phyloP scores from a whole-genome alignment of 2,888 invertebrate genomes.

The Rhopalosiphum nymphaeae region DNA sequence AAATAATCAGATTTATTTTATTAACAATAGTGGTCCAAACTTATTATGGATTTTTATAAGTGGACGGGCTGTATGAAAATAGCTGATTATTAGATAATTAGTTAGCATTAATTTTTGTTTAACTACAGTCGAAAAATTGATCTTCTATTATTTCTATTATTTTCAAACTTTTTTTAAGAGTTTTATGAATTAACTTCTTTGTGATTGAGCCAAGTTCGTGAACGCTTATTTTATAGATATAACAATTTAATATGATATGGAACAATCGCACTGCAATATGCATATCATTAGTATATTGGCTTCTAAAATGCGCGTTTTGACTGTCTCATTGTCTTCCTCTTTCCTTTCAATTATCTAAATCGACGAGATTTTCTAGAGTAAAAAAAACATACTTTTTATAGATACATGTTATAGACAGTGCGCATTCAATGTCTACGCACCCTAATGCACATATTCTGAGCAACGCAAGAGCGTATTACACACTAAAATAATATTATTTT shows the following conservation, averaged over 20 bases:
- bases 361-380: not conserved
- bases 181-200: not conserved
- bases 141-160: constrained; percentile 1
- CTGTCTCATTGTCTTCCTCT: not conserved
- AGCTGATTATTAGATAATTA: too few relatives aligned
- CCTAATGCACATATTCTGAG: not conserved
- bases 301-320: not conserved
- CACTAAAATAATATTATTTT: not conserved
- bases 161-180: not conserved
- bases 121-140: not conserved
- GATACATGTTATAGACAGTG: not conserved
- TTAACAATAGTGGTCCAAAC: not conserved
- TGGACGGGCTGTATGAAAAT: not conserved
- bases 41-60: not conserved
- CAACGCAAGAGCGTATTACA: not conserved
- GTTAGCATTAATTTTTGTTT: too few relatives aligned
- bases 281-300: not conserved
- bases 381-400: not conserved
- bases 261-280: not conserved
- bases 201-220: not conserved
- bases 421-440: not conserved
- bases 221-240: not conserved
- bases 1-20: not conserved
- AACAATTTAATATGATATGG: not conserved
- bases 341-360: not conserved